Base-by-base conservation (phyloP, 2,797 vertebrate genomes). In the Gymnopithys bicolor region DNA sequence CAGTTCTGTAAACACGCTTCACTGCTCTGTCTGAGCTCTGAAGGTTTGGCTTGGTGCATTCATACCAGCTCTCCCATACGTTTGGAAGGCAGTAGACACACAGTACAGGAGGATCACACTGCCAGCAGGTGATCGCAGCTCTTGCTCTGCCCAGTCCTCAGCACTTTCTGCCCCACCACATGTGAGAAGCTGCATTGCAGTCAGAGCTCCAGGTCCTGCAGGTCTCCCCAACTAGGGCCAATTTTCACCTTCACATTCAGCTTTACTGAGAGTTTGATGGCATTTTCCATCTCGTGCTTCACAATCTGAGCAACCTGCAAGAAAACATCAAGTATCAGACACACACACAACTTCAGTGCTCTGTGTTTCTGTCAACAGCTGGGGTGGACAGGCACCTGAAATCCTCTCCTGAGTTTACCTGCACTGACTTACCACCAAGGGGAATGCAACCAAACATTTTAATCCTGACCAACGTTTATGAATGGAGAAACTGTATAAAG, bases 221-320 rank as follows among this genome's bases (percentile, higher is more conserved):
- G 97, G 79, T 98, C 98, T 19, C 99, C 99, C 99, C 99, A 99
- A 96, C 99, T 99, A 41, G 98, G 95, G 66, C 99, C 99, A 56
- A 98, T 97, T 97, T 98, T 99, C 82, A 99, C 97, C 97, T 99
- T 99, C 62, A 98, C 99, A 30, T 97, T 97, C 16, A 99, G 98
- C 67, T 98, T 99, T 53, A 99, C 99, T 0, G 98, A 98, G 52
- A 99, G 98, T 88, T 99, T 98, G 46, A 99, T 92, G 30, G 98
- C 99, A 0, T 97, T 98, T 97, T 99, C 99, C 99, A 99, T 99
- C 98, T 99, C 99, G 9, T 98, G 97, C 97, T 99, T 99, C 87
- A 99, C 98, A 19, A 99, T 99, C 96, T 99, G 99, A 95, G 99
- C 99, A 7, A 99, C 99, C 99, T 99, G 91, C 49, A 67, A 84